Conservation (phyloP, 2,797 vertebrate species). For the Cirrhinus molitorella region DNA sequence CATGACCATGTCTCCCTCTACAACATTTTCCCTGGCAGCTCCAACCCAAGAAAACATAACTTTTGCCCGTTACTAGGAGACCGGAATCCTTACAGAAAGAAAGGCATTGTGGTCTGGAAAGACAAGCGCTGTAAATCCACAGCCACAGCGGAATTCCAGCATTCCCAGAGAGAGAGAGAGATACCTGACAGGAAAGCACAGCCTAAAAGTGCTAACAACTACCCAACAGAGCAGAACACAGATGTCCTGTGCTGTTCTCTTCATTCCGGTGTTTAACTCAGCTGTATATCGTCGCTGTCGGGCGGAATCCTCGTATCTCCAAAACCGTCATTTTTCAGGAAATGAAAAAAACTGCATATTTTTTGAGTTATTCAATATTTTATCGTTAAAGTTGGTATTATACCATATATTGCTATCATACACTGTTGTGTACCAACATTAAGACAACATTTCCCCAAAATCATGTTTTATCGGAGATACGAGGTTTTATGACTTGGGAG, state of each 20-base stretch:
- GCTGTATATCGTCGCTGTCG: no score
- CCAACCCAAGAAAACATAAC: constrained; percentile 72
- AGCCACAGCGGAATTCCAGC: constrained; percentile 68
- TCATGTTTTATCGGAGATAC: no score
- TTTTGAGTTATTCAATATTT: no score
- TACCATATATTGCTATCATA: no score
- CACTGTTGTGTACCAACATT: no score
- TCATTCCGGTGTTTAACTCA: neutral
- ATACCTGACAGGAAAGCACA: constrained; percentile 38
- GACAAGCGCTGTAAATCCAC: constrained; percentile 78
- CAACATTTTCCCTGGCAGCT: constrained; percentile 56
- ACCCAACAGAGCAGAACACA: constrained; percentile 38
- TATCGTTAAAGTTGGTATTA: no score
- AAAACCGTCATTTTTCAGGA: no score
- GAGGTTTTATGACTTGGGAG: no score
- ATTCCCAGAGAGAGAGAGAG: constrained; percentile 66
- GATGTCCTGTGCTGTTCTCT: neutral
- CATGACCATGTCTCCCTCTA: neutral
- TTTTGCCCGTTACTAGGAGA: constrained; percentile 76
- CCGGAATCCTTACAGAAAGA: constrained; percentile 70
- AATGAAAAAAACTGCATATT: no score
- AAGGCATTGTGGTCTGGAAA: constrained; percentile 78
- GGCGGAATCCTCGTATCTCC: no score
- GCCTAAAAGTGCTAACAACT: constrained; percentile 41
- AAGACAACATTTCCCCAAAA: no score